phyloP scores from a whole-genome alignment of 1,140 invertebrate genomes.

The Sesamia nonagrioides region DNA sequence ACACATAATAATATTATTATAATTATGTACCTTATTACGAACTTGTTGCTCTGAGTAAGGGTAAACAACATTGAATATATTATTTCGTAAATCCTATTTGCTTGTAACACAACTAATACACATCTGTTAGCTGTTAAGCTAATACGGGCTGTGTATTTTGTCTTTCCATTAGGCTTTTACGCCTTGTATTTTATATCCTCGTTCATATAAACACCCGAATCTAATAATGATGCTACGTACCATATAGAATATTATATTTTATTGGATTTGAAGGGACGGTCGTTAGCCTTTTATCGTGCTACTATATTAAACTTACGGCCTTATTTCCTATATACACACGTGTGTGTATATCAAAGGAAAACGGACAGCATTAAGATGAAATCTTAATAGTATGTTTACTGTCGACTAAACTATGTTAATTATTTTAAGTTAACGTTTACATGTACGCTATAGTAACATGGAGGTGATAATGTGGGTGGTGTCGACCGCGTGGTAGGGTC shows the following conservation, averaged over 20 bases:
- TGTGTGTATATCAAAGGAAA: background rate
- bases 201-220: constrained; percentile 9
- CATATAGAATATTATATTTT: background rate
- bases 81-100: constrained; percentile 28
- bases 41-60: constrained; percentile 34
- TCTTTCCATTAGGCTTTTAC: constrained; percentile 6
- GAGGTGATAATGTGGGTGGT: constrained; percentile 50
- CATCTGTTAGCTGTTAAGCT: constrained; percentile 19
- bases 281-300: background rate
- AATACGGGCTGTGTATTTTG: background rate
- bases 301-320: background rate
- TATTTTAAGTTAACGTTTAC: constrained; percentile 44
- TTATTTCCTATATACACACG: background rate
- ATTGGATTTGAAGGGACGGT: background rate
- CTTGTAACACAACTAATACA: constrained; percentile 21
- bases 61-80: constrained; percentile 7
- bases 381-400: constrained; percentile 20
- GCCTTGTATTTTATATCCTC: background rate
- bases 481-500: constrained; percentile 39
- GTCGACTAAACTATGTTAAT: constrained; percentile 30
- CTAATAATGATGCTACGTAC: constrained; percentile 10
- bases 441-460: constrained; percentile 23
- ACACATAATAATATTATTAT: background rate
- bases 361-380: background rate
- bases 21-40: constrained; percentile 14